A percentile compares a stretch with the other conserved stretches of the same genome.
These are phyloP conservation scores for Mactromeris polynyma DNA, from an alignment of 2,888 invertebrate genomes.

Conservation along the genomic window DNA sequence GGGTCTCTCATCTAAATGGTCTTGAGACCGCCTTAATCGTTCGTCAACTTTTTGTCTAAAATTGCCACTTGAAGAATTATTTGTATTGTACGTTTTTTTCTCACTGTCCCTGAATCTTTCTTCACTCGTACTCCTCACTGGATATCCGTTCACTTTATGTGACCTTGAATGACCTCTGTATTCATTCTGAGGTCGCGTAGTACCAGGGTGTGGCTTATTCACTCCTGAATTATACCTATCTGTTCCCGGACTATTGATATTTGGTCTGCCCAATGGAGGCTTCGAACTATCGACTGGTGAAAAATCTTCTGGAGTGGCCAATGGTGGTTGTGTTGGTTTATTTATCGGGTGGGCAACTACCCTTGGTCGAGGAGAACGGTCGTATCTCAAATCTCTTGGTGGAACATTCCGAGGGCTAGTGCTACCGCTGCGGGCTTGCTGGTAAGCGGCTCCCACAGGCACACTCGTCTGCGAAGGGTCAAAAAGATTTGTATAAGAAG, in stretches of 20 bases:
- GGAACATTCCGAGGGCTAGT: conserved; percentile 10
- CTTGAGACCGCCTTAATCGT: conserved; percentile 66
- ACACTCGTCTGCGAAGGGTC: conserved; percentile 74
- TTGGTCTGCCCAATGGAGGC: conserved; percentile 41
- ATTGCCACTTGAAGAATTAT: conserved; percentile 49
- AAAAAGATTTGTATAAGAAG: conserved; percentile 85
- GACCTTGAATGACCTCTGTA: conserved; percentile 39
- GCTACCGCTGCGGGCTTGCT: conserved; percentile 31
- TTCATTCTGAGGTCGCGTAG: conserved; percentile 44
- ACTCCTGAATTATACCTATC: conserved; percentile 61
- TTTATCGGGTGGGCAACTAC: conserved; percentile 23
- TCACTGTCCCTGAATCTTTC: conserved; percentile 65
- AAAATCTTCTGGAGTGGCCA: conserved; percentile 79
- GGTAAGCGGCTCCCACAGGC: conserved; percentile 41
- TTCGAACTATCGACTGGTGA: conserved; percentile 63
- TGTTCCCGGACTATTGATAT: conserved; percentile 76
- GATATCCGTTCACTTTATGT: conserved; percentile 61
- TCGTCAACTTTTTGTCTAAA: conserved; percentile 46
- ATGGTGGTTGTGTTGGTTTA: conserved; percentile 65
- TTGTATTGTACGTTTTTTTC: conserved; percentile 33
- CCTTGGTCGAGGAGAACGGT: conserved; percentile 66
- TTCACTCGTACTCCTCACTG: conserved; percentile 67
- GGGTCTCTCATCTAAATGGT: conserved; percentile 59
- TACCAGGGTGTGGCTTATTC: conserved; percentile 55
- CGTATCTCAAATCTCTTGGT: conserved; percentile 38